Evolutionary conservation across 2,888 invertebrate species (phyloP).

Genomic region (Electrophaes corylata): DNA sequence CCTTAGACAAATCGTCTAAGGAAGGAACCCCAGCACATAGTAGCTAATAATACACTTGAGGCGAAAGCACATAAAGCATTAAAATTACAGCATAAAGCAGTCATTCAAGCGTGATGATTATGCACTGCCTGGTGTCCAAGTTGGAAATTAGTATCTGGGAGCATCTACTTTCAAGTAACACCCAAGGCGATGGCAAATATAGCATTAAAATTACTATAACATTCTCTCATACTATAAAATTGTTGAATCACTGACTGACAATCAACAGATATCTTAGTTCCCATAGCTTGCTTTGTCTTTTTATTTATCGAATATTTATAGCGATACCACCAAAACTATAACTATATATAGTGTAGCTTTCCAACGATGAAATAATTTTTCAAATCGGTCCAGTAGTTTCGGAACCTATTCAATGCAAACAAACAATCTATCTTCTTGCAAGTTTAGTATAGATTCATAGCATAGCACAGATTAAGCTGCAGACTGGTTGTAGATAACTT

Average conservation of each 20-base stretch:
- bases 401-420: too few species aligned
- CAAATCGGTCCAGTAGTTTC: too few species aligned
- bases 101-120: slow-evolving; percentile 14
- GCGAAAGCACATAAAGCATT: slow-evolving; percentile 10
- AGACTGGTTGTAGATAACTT: too few species aligned
- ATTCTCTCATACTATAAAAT: neutral
- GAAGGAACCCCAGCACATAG: neutral
- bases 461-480: too few species aligned
- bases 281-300: neutral
- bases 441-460: too few species aligned
- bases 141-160: slow-evolving; percentile 14
- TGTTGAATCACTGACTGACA: neutral
- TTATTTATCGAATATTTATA: neutral
- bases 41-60: slow-evolving; percentile 2
- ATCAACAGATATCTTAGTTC: neutral
- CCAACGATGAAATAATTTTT: too few species aligned
- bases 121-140: slow-evolving; percentile 5
- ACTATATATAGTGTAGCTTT: too few species aligned
- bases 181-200: slow-evolving; percentile 20
- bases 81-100: slow-evolving; percentile 12
- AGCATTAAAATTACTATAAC: slow-evolving; percentile 20
- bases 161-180: slow-evolving; percentile 14
- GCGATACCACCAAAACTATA: neutral
- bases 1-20: too few species aligned
- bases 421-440: too few species aligned